Percentiles rank a stretch among this genome's conserved stretches.
Evolutionary conservation across 2,113 vertebrate species (phyloP).

Genomic region (Pan paniscus): DNA sequence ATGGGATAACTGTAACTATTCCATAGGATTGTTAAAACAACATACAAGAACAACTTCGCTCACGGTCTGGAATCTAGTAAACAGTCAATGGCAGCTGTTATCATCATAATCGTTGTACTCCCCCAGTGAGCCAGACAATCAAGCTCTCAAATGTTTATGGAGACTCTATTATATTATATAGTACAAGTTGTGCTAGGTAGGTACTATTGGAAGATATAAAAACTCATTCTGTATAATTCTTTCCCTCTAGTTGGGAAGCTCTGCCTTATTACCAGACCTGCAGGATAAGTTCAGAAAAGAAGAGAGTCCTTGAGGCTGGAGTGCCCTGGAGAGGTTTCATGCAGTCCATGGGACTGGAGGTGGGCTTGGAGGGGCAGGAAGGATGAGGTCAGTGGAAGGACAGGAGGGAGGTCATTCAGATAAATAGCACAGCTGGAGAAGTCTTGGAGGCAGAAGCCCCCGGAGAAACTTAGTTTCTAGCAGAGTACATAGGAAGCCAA

Average conservation of each 20-base stretch:
- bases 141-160: neutral
- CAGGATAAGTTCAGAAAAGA: neutral
- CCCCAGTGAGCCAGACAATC: neutral
- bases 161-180: neutral
- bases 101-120: neutral
- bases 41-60: neutral
- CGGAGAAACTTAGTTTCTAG: accelerated
- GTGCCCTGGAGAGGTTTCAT: neutral
- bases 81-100: neutral
- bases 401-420: neutral
- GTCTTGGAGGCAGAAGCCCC: neutral
- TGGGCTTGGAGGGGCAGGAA: neutral
- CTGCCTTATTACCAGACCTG: neutral
- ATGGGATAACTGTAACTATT: neutral
- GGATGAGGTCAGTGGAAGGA: neutral
- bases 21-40: neutral
- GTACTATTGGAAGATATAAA: neutral
- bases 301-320: neutral
- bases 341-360: neutral
- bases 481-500: accelerated
- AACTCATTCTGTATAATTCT: neutral
- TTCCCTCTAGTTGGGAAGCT: neutral
- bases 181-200: neutral
- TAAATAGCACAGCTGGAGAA: neutral
- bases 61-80: neutral